Evolutionary conservation across 1,140 invertebrate genomes (phyloP).

Genomic region (Carposina sasakii): DNA sequence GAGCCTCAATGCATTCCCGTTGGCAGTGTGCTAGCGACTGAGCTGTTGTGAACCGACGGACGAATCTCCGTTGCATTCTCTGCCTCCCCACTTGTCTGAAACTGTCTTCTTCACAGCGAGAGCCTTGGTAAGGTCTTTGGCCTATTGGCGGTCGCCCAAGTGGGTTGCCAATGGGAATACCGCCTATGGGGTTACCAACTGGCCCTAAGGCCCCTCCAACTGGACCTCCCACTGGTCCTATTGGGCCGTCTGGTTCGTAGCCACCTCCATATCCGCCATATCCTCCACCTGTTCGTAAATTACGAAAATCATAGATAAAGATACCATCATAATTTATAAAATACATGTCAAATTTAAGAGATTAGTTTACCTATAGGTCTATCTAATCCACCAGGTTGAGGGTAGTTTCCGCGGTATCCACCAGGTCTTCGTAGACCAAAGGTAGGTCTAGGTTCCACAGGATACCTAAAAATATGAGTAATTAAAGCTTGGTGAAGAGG

Average conservation of each 20-base stretch:
- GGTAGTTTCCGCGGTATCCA: constrained; percentile 54
- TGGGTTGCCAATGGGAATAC: constrained; percentile 45
- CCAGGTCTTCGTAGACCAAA: constrained; percentile 51
- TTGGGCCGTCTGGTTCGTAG: constrained; percentile 51
- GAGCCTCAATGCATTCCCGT: constrained; percentile 84
- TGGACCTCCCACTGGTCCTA: constrained; percentile 38
- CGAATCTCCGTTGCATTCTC: constrained; percentile 84
- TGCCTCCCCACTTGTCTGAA: constrained; percentile 87
- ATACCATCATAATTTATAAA: background rate
- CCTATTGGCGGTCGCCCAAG: constrained; percentile 35
- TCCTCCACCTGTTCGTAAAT: no score
- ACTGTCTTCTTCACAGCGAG: constrained; percentile 83
- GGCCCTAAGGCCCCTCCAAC: no score
- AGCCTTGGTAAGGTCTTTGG: constrained; percentile 56
- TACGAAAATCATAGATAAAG: background rate
- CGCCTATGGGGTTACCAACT: constrained; percentile 45
- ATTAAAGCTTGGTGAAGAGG: no score
- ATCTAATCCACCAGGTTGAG: constrained; percentile 39
- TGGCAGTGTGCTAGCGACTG: constrained; percentile 85
- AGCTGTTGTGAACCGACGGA: constrained; percentile 81
- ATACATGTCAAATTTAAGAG: no score
- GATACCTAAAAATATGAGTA: constrained; percentile 45
- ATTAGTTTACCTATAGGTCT: constrained; percentile 50
- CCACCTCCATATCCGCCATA: constrained; percentile 46
- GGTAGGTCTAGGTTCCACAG: constrained; percentile 55